Base-by-base conservation (phyloP, 2,113 vertebrate species). In the Aspidoscelis tigris region DNA sequence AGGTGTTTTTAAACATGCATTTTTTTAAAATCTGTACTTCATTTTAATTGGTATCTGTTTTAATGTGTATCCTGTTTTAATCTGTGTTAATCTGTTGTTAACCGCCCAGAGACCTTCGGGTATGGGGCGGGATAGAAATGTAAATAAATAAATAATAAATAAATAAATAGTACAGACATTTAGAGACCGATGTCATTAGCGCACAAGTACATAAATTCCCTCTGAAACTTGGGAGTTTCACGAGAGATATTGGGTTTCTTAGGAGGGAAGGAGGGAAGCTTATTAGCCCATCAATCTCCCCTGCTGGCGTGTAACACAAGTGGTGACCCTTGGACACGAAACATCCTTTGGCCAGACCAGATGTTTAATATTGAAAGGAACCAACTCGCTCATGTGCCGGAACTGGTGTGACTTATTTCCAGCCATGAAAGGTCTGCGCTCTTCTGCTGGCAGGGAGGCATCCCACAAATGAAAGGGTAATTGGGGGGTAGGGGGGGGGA, bases 341-440 rank as follows among this genome's bases (percentile, higher is more conserved):
- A 61, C 43, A 61, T 39, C 50, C n/a, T 22, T 12, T 18, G 18
- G 20, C 66, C 39, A 21, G 58, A 58, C 22, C 50, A 26, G 22
- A 11, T 58, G 77, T 78, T 44, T 44, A 71, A 84, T 78, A 11
- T 33, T 78, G 50, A 55, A 70, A 70, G 22, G 24, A 71, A 66
- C 39, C 7, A 43, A 61, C 39, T 21, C n/a, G 9, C 33, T 78
- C 47, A 11, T 9, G 20, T 58, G 78, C n/a, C 75, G n/a, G 50
- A 65, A 58, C 22, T 33, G 22, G 81, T 1, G 12, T n/a, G 58
- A 84, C 66, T 84, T 78, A 84, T 84, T 84, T 68, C 26, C 24
- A 11, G 65, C 33, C 43, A 65, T 33, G 72, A 76, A 66, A 75
- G 58, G 50, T 69, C 43, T 41, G 0, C 24, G 44, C 61, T 76